A percentile compares a stretch with the other conserved stretches of the same genome.
phyloP scores from a whole-genome alignment of 2,113 vertebrate species.

The Proterorhinus semilunaris region DNA sequence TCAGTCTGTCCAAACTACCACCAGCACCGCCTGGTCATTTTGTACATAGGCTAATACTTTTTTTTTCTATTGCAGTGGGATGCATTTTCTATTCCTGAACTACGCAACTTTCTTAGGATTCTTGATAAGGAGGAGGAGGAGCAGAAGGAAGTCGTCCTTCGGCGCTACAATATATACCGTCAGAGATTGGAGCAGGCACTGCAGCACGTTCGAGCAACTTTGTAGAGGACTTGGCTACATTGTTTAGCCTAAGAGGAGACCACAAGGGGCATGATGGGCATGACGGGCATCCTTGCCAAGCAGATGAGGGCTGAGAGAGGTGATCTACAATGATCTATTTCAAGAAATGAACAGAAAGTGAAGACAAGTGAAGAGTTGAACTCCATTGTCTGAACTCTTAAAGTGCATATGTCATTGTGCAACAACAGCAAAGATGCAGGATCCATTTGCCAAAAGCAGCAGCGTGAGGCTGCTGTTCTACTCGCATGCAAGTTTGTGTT shows the following conservation, averaged over 20 bases:
- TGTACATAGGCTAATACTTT: background rate
- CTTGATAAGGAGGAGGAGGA: conserved; percentile 93
- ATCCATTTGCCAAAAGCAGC: conserved; percentile 59
- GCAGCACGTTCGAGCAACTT: conserved; percentile 68
- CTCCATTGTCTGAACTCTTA: background rate
- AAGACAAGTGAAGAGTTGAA: conserved; percentile 15
- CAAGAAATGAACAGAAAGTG: background rate
- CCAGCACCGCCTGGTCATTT: background rate
- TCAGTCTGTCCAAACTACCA: background rate
- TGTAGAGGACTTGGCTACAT: conserved; percentile 55
- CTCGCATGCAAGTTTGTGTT: conserved; percentile 35
- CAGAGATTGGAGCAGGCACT: conserved; percentile 89
- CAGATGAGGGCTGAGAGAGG: background rate
- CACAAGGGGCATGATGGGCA: conserved; percentile 16
- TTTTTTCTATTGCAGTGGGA: conserved; percentile 83
- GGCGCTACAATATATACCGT: conserved; percentile 83
- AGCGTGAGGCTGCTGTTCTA: conserved; percentile 14
- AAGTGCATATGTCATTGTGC: conserved; percentile 12
- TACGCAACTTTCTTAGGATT: conserved; percentile 93
- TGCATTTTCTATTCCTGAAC: conserved; percentile 92
- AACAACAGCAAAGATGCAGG: conserved; percentile 56
- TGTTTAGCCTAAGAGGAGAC: conserved; percentile 2
- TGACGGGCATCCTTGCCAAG: conserved; percentile 4
- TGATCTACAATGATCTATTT: background rate
- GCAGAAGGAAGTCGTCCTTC: conserved; percentile 80